phyloP scores from a whole-genome alignment of 2,888 invertebrate species.

The Siphonodentalium dalli region DNA sequence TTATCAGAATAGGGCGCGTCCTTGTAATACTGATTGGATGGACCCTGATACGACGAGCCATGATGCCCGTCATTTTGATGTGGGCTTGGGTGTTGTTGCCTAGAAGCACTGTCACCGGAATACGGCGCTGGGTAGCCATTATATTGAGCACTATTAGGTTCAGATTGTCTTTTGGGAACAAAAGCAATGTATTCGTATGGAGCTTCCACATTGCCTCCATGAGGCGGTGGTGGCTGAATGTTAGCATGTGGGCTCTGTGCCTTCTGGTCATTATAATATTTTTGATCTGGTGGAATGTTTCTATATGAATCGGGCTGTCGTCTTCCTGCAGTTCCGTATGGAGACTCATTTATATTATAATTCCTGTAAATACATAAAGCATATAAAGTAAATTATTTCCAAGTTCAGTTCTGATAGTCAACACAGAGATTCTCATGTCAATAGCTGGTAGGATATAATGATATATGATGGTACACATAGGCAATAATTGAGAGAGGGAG shows the following conservation, averaged over 20 bases:
- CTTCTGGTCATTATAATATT: slow-evolving; percentile 14
- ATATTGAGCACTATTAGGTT: slow-evolving; percentile 2
- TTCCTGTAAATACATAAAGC: too few relatives aligned
- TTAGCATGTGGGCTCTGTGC: slow-evolving; percentile 17
- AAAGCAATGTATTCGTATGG: slow-evolving; percentile 53
- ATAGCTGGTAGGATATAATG: too few relatives aligned
- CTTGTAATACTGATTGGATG: too few relatives aligned
- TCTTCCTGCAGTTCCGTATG: too few relatives aligned
- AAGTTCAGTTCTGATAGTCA: too few relatives aligned
- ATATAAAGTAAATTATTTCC: too few relatives aligned
- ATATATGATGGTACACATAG: too few relatives aligned
- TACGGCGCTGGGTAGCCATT: not conserved
- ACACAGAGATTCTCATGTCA: too few relatives aligned
- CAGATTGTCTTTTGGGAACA: slow-evolving; percentile 24
- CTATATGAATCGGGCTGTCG: slow-evolving; percentile 25
- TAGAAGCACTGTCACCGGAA: not conserved
- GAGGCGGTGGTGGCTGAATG: slow-evolving; percentile 15
- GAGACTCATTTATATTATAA: too few relatives aligned
- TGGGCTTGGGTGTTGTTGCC: slow-evolving; percentile 18
- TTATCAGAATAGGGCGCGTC: too few relatives aligned
- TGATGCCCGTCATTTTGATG: slow-evolving; percentile 15
- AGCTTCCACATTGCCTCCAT: slow-evolving; percentile 29
- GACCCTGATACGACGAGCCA: too few relatives aligned
- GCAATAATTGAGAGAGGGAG: too few relatives aligned
- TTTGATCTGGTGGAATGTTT: slow-evolving; percentile 24